Conservation (phyloP, 2,888 invertebrate species). For the Griposia aprilina region DNA sequence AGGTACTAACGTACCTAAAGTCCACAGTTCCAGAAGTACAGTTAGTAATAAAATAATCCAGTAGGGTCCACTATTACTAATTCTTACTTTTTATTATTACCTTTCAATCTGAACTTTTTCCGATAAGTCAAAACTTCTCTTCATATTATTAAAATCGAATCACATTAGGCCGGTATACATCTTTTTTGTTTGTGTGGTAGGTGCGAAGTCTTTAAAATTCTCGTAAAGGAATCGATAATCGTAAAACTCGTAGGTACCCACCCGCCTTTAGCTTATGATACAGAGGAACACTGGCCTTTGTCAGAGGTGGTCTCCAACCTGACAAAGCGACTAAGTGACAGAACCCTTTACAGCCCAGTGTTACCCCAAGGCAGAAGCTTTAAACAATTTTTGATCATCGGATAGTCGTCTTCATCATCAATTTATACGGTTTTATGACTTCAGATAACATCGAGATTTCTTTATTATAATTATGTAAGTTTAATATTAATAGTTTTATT, state of each 20-base stretch:
- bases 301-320: background rate
- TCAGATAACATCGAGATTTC: too few relatives aligned
- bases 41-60: constrained; percentile 13
- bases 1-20: background rate
- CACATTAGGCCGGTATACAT: background rate
- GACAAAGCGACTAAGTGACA: background rate
- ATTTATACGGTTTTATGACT: too few relatives aligned
- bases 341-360: too few relatives aligned
- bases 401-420: too few relatives aligned
- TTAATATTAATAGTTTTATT: too few relatives aligned
- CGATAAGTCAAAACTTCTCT: constrained; percentile 17
- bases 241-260: background rate
- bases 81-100: too few relatives aligned
- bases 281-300: background rate
- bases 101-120: too few relatives aligned
- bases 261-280: background rate
- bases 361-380: too few relatives aligned
- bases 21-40: constrained; percentile 5
- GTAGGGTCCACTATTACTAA: background rate
- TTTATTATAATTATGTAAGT: too few relatives aligned
- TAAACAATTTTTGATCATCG: too few relatives aligned
- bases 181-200: background rate
- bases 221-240: background rate
- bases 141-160: constrained; percentile 1
- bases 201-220: background rate